Base-by-base conservation (phyloP, 2,888 invertebrate genomes). In the Thelaira solivaga region DNA sequence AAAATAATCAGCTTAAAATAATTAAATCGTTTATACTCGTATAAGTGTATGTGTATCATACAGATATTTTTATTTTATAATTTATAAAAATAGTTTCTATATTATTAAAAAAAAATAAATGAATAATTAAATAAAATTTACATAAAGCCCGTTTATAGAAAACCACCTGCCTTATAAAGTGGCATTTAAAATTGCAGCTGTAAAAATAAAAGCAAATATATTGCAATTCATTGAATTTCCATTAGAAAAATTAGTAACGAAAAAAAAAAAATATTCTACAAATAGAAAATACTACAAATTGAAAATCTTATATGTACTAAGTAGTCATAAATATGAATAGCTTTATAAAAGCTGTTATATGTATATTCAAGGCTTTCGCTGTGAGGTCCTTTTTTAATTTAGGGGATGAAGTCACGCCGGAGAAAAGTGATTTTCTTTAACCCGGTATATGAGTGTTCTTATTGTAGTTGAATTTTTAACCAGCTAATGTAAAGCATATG, bases 111-210 rank as follows among this genome's bases (percentile, higher is more conserved):
- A 45, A 31, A 64, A 57, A 18, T 34, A 18, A 18, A 26, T 11
- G n/a, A 16, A 47, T 41, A 72, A 64, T 64, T 39, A 45, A 72
- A 64, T 47, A 22, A 59, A 51, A 74, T 61, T 74, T 67, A 53
- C 67, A 75, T 75, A 53, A 75, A 55, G 45, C 36, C 67, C 61
- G 43, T 53, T n/a, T 74, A 61, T 67, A 61, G 67, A 74, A 68
- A 75, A 75, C 74, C 74, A 75, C 67, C 65, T 75, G 74, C 74
- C 67, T 61, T 74, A 53, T 74, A 74, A 55, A 74, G 67, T 20
- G 29, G 43, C 51, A 36, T 31, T 26, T 18, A 51, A 73, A 47
- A 64, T 13, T 62, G 18, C 45, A 55, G 43, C 39, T 45, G 31
- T 49, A 5, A 45, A 53, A 36, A 49, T 26, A 5, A 26, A 41